Conservation (phyloP, 2,888 invertebrate genomes). For the Catocala fraxini region DNA sequence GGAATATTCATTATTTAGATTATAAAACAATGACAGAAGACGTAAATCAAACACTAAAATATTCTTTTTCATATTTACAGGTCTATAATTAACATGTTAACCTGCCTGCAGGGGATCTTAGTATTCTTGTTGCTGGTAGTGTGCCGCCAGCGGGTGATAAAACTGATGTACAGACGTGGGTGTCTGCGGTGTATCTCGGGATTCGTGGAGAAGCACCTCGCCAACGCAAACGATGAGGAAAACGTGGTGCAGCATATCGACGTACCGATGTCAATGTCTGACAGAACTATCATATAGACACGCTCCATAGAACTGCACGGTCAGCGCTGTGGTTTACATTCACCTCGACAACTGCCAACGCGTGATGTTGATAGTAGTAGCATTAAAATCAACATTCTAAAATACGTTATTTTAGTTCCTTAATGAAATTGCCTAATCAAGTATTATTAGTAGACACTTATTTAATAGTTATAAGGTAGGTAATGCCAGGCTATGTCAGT, state of each 20-base stretch:
- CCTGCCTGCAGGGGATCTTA: constrained; percentile 88
- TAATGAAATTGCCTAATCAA: too few relatives aligned
- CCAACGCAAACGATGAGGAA: constrained; percentile 80
- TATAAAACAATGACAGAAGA: background rate
- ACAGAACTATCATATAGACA: constrained; percentile 32
- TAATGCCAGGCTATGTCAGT: too few relatives aligned
- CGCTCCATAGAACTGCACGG: too few relatives aligned
- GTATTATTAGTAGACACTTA: too few relatives aligned
- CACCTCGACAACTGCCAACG: too few relatives aligned
- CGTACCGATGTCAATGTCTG: constrained; percentile 69
- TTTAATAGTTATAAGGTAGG: too few relatives aligned
- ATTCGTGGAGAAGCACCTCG: constrained; percentile 66
- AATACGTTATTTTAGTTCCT: too few relatives aligned
- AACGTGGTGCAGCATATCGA: constrained; percentile 75
- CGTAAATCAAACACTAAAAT: background rate
- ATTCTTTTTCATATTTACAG: constrained; percentile 62
- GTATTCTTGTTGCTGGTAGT: constrained; percentile 89
- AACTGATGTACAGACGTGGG: constrained; percentile 68
- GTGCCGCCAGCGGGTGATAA: constrained; percentile 83
- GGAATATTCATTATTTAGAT: too few relatives aligned
- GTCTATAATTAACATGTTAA: constrained; percentile 87
- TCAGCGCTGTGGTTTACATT: too few relatives aligned
- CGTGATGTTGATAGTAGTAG: too few relatives aligned
- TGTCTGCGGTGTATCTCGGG: constrained; percentile 68
- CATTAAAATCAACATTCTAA: too few relatives aligned